phyloP scores from a whole-genome alignment of 2,113 vertebrate species.

The Eulemur rufifrons region DNA sequence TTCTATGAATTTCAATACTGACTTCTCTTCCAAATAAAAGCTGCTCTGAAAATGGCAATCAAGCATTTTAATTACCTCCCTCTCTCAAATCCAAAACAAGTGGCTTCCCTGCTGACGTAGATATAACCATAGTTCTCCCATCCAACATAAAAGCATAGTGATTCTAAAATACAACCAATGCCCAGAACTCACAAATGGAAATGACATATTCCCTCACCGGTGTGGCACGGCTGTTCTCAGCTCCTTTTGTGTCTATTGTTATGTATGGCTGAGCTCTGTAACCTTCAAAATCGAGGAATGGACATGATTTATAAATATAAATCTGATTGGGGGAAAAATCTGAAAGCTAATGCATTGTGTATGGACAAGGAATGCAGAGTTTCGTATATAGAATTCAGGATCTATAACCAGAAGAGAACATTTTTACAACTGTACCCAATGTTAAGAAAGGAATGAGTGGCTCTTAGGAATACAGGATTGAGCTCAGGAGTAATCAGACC shows the following conservation, averaged over 20 bases:
- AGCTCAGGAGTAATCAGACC: neutral
- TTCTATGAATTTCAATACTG: slow-evolving; percentile 29
- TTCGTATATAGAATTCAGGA: neutral
- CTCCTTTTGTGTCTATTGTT: slow-evolving; percentile 17
- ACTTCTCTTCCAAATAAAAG: slow-evolving; percentile 21
- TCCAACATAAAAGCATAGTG: neutral
- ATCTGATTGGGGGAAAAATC: neutral
- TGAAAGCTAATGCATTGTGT: neutral
- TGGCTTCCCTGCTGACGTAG: slow-evolving; percentile 24
- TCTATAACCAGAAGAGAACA: neutral
- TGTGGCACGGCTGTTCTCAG: neutral
- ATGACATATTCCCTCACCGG: neutral
- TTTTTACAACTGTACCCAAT: neutral
- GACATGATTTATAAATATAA: neutral
- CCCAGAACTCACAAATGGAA: neutral
- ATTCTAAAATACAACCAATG: neutral
- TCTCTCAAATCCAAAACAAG: neutral
- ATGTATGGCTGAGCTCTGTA: neutral
- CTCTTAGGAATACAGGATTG: neutral
- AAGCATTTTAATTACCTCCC: neutral
- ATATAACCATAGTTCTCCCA: neutral
- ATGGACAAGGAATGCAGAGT: neutral
- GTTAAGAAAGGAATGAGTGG: neutral
- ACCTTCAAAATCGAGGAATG: neutral
- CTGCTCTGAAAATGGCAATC: slow-evolving; percentile 7